Evolutionary conservation across 2,888 invertebrate genomes (phyloP).

Genomic region (Drosophila paracracens): DNA sequence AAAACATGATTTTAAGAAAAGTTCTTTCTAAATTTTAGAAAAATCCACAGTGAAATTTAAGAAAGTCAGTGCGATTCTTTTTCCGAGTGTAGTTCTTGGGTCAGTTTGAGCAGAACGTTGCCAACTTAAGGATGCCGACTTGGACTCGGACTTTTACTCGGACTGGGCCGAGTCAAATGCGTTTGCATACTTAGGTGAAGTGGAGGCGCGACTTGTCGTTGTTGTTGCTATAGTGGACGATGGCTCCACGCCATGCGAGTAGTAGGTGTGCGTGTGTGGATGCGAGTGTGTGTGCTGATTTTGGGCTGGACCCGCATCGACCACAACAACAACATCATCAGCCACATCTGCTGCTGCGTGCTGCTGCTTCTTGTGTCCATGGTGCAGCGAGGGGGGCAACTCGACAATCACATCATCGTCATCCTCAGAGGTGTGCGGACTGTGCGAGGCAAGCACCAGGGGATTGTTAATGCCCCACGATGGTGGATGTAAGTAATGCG

Average conservation of each 20-base stretch:
- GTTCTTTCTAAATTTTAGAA: neutral
- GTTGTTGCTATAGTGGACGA: constrained; percentile 58
- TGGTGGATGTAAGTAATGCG: constrained; percentile 88
- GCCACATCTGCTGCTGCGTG: constrained; percentile 36
- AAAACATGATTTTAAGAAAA: no score
- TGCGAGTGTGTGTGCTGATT: constrained; percentile 60
- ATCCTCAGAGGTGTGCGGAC: constrained; percentile 84
- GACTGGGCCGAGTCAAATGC: constrained; percentile 46
- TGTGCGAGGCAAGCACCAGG: constrained; percentile 85
- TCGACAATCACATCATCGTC: constrained; percentile 80
- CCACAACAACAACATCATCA: constrained; percentile 82
- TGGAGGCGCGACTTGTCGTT: constrained; percentile 61
- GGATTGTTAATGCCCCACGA: constrained; percentile 85
- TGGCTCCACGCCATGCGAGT: constrained; percentile 68
- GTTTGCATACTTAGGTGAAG: constrained; percentile 59
- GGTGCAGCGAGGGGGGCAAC: constrained; percentile 77
- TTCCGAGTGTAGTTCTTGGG: neutral
- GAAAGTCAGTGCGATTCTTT: neutral
- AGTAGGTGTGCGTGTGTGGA: constrained; percentile 66
- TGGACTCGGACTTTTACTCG: constrained; percentile 47
- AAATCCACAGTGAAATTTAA: neutral
- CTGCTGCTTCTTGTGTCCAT: constrained; percentile 64
- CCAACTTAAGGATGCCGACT: constrained; percentile 49
- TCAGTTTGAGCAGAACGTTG: constrained; percentile 39
- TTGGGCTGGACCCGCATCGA: constrained; percentile 65